phyloP scores from a whole-genome alignment of 2,888 invertebrate species.

The Ferrisia virgata region DNA sequence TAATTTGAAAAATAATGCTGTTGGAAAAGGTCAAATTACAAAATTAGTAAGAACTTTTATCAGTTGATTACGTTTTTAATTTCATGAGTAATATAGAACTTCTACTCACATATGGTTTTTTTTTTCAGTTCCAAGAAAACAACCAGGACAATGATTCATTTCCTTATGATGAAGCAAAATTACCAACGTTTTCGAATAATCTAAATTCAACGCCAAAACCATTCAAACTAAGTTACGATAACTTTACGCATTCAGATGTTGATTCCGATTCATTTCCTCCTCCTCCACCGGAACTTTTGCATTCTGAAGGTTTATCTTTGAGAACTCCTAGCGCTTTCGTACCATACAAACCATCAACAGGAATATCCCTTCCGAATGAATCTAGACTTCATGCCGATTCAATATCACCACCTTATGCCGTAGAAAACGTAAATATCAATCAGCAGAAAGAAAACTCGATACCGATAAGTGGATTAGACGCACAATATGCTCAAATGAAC shows the following conservation, averaged over 20 bases:
- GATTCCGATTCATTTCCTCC: conserved; percentile 46
- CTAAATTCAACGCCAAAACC: conserved; percentile 48
- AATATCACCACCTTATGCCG: background rate
- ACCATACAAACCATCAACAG: background rate
- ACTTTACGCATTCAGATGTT: background rate
- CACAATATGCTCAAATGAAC: background rate
- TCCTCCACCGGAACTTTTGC: conserved; percentile 45
- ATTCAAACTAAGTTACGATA: conserved; percentile 42
- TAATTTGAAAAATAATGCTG: conserved; percentile 66
- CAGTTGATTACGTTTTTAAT: background rate
- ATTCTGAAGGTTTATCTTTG: conserved; percentile 36
- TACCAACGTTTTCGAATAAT: conserved; percentile 45
- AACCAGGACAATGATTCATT: background rate
- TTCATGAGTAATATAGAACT: background rate
- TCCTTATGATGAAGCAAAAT: background rate
- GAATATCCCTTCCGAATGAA: background rate
- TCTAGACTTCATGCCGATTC: background rate
- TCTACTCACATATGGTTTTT: background rate
- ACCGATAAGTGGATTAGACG: background rate
- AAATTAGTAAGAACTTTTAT: conserved; percentile 56
- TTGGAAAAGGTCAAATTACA: conserved; percentile 70
- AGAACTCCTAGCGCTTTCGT: conserved; percentile 47
- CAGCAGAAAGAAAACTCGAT: background rate
- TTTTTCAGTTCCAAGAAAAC: conserved; percentile 15
- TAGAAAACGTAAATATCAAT: background rate